Evolutionary conservation across 2,888 invertebrate species (phyloP), one percentile per base, ranked within the genome.

Genomic region (Agonopterix subpropinquella): DNA sequence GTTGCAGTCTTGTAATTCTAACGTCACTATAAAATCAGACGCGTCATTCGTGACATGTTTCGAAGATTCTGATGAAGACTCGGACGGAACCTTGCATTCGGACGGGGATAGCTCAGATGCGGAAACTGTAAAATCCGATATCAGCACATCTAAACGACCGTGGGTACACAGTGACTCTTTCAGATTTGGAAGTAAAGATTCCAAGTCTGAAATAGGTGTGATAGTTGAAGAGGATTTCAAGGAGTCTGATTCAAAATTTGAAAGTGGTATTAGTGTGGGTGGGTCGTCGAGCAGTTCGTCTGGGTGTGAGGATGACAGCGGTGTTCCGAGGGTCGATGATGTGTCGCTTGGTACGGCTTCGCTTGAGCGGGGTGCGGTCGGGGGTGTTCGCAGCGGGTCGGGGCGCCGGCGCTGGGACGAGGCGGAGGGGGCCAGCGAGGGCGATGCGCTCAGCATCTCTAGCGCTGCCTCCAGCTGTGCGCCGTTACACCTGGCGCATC

Each of bases 301-400:
- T 62, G 83, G 74, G 53, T 74, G 74, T 52, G 81, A 74, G 59
- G 76, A 73, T 48, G 85, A 84, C 52, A 80, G 81, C 61, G 80
- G 82, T 80, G 72, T 84, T 79, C 83, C 83, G 80, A 76, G 79
- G 71, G 67, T 59, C 52, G 70, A 64, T 62, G 75, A 74, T 67
- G 69, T 74, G 72, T 77, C 75, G 84, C 80, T 80, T 81, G 28
- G 28, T 28, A 62, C 67, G 65, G 87, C 86, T 88, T 87, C 81
- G 87, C 88, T 88, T 87, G 86, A 86, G 85, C 83, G 84, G 73
- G 81, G 64, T 67, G 80, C 69, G 59, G 56, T 73, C 71, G 80
- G 78, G 82, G 84, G 67, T 86, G 85, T 85, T 87, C 77, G 84
- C 87, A 87, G 87, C 80, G 87, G 87, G 86, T 85, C 84, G 70